A percentile compares a stretch with the other conserved stretches of the same genome.
Conservation (phyloP, 2,113 vertebrate genomes). For the Malaclemys terrapin region DNA sequence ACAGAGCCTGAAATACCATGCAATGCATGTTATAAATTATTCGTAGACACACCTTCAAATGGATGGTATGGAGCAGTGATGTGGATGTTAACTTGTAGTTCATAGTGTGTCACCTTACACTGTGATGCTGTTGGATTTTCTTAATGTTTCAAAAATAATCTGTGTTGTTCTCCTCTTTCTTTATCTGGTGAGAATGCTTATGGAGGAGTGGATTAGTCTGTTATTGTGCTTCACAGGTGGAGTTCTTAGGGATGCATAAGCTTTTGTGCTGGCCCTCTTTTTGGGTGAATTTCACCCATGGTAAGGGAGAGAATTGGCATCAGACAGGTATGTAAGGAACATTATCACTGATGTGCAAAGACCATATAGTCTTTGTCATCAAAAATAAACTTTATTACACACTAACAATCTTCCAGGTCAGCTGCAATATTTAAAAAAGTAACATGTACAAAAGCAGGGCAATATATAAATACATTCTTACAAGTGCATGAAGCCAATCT, state of each 20-base stretch:
- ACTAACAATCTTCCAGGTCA: not conserved
- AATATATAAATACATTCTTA: not conserved
- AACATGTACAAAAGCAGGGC: not conserved
- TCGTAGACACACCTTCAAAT: too few species aligned
- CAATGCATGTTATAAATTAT: rapidly evolving
- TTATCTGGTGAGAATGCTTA: not conserved
- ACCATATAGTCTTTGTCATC: rapidly evolving
- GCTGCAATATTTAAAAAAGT: not conserved
- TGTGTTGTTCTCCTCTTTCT: rapidly evolving
- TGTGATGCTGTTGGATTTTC: not conserved
- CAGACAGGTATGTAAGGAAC: rapidly evolving
- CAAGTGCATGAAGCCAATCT: rapidly evolving
- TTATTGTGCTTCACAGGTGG: rapidly evolving
- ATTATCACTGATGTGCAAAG: not conserved
- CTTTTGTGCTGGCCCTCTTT: not conserved
- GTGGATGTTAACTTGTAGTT: not conserved
- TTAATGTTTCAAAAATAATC: rapidly evolving
- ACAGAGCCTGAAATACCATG: not conserved
- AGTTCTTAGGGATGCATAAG: not conserved
- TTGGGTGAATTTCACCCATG: not conserved
- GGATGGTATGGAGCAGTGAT: rapidly evolving
- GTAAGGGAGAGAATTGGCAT: not conserved
- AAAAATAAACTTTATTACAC: not conserved
- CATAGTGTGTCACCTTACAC: rapidly evolving
- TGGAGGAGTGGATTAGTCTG: not conserved